These are phyloP conservation scores for Diabrotica undecimpunctata DNA, from an alignment of 1,140 invertebrate genomes.

Conservation along the genomic window DNA sequence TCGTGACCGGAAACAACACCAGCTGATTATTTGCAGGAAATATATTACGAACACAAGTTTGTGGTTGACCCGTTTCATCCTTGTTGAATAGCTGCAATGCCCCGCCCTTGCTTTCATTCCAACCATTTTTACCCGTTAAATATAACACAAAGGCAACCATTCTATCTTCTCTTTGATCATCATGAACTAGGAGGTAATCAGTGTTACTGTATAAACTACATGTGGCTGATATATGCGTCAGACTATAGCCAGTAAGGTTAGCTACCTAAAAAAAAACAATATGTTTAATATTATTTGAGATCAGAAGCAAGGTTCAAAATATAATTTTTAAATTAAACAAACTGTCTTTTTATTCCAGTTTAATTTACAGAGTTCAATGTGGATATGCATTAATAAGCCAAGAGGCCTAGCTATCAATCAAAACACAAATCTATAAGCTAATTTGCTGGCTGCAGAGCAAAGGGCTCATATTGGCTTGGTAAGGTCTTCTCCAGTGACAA, in stretches of 20 bases:
- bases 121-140: slow-evolving; percentile 53
- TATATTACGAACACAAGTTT: slow-evolving; percentile 52
- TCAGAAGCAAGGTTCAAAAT: neutral
- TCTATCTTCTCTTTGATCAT: slow-evolving; percentile 67
- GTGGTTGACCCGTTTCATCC: slow-evolving; percentile 56
- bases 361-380: too few relatives aligned
- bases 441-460: too few relatives aligned
- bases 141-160: slow-evolving; percentile 72
- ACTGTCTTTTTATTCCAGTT: neutral
- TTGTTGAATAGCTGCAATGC: slow-evolving; percentile 61
- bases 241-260: slow-evolving; percentile 55
- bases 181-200: slow-evolving; percentile 70
- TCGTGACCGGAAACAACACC: slow-evolving; percentile 65
- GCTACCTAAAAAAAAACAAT: slow-evolving; percentile 50
- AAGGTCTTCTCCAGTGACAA: too few relatives aligned
- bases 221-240: slow-evolving; percentile 65
- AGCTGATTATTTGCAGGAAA: slow-evolving; percentile 67
- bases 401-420: too few relatives aligned
- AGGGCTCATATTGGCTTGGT: too few relatives aligned
- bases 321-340: neutral
- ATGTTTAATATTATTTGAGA: too few relatives aligned
- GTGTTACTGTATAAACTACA: slow-evolving; percentile 68
- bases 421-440: too few relatives aligned
- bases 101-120: slow-evolving; percentile 61
- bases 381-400: too few relatives aligned